Percentiles rank a stretch among this genome's conserved stretches.
phyloP scores from a whole-genome alignment of 2,113 vertebrate genomes.

The Oreochromis niloticus region DNA sequence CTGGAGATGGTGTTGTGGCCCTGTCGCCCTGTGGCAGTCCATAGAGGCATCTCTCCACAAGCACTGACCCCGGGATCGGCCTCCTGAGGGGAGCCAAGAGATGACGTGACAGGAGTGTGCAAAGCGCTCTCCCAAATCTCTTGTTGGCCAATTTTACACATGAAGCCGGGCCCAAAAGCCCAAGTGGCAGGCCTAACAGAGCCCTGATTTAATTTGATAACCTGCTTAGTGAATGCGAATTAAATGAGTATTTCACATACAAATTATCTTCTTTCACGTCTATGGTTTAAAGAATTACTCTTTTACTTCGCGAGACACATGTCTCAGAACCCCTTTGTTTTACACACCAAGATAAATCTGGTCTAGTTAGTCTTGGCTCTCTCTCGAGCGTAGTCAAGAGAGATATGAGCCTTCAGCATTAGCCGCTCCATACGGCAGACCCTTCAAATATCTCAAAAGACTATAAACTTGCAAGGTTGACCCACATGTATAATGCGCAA shows the following conservation, averaged over 20 bases:
- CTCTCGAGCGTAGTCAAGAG: background rate
- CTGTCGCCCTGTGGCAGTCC: conserved; percentile 92
- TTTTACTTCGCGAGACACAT: conserved; percentile 44
- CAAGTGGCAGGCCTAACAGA: conserved; percentile 87
- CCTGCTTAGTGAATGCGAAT: conserved; percentile 96
- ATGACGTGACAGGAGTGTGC: conserved; percentile 91
- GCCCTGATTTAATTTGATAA: conserved; percentile 96
- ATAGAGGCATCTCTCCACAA: conserved; percentile 88
- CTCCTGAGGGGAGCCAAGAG: conserved; percentile 82
- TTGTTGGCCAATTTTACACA: conserved; percentile 99
- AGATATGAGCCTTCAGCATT: background rate
- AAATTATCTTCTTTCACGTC: conserved; percentile 63
- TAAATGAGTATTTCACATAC: conserved; percentile 93
- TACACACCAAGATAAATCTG: conserved; percentile 13
- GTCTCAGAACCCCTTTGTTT: conserved; percentile 51
- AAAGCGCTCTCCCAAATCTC: conserved; percentile 87
- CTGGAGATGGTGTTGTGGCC: conserved; percentile 93
- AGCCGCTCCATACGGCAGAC: background rate
- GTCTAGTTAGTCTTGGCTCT: background rate
- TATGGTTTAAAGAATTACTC: conserved; percentile 39
- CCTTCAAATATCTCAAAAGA: background rate
- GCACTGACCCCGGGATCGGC: conserved; percentile 85
- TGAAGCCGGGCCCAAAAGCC: conserved; percentile 86
- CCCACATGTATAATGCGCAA: conserved; percentile 6
- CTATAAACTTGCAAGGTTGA: background rate